A percentile compares a stretch with the other conserved stretches of the same genome.
Evolutionary conservation across 2,113 vertebrate genomes (phyloP).

Genomic region (Girardinichthys multiradiatus): DNA sequence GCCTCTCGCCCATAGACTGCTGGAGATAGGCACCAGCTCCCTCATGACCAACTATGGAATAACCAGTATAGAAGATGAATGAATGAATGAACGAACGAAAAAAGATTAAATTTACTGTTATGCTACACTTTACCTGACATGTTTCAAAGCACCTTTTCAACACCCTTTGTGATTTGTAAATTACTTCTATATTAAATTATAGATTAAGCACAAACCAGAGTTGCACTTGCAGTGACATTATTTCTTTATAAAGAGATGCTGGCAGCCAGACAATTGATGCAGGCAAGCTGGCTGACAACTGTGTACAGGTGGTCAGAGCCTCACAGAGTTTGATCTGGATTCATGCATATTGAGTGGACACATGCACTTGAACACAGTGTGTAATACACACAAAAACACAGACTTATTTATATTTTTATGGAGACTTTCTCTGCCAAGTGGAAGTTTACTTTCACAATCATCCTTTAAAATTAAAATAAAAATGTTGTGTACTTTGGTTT

Average conservation of each 20-base stretch:
- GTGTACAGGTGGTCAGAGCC: constrained; percentile 57
- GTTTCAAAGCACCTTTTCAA: constrained; percentile 37
- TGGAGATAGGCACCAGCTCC: too few species aligned
- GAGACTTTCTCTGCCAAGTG: not conserved
- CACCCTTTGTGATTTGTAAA: constrained; percentile 47
- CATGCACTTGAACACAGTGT: constrained; percentile 8
- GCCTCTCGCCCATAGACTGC: too few species aligned
- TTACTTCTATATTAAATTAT: constrained; percentile 60
- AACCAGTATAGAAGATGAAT: too few species aligned
- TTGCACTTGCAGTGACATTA: constrained; percentile 53
- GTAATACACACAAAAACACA: constrained; percentile 18
- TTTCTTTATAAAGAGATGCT: constrained; percentile 55
- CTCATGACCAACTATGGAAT: too few species aligned
- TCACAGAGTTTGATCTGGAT: constrained; percentile 49
- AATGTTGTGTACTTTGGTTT: too few species aligned
- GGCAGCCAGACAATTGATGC: constrained; percentile 36
- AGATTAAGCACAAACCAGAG: constrained; percentile 52
- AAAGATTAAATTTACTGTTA: too few species aligned
- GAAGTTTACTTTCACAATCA: too few species aligned
- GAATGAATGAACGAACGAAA: too few species aligned
- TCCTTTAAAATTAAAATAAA: too few species aligned
- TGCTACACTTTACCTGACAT: constrained; percentile 38
- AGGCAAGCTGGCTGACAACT: constrained; percentile 39
- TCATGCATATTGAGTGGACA: constrained; percentile 38
- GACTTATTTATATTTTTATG: not conserved